phyloP scores from a whole-genome alignment of 1,140 invertebrate species.

The Nephotettix cincticeps region DNA sequence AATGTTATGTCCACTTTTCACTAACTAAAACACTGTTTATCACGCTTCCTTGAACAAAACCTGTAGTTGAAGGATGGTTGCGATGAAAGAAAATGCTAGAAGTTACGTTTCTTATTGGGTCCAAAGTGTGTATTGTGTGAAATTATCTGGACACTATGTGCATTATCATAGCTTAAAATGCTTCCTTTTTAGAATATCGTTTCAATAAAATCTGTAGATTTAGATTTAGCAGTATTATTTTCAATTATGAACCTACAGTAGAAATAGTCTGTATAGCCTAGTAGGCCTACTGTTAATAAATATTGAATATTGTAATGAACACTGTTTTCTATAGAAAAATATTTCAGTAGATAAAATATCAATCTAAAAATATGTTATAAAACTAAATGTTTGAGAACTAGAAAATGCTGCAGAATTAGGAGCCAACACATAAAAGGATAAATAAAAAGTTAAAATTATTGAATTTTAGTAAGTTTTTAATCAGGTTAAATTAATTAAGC shows the following conservation, averaged over 20 bases:
- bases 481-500: no score
- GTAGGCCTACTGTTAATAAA: neutral
- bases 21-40: no score
- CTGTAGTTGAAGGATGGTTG: no score
- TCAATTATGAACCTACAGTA: neutral
- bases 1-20: no score
- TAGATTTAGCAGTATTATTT: conserved; percentile 3
- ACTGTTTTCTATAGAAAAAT: no score
- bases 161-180: neutral
- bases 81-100: no score
- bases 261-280: conserved; percentile 1
- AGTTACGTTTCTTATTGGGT: neutral
- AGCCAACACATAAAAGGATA: no score
- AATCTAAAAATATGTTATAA: neutral
- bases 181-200: conserved; percentile 2
- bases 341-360: neutral
- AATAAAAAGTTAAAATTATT: no score
- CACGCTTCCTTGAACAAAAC: no score
- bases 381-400: conserved; percentile 2
- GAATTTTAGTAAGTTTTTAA: no score
- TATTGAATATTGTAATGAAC: no score
- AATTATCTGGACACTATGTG: neutral
- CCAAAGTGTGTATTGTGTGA: neutral
- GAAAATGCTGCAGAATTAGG: no score
- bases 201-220: conserved; percentile 8